Evolutionary conservation across 2,113 vertebrate genomes (phyloP).

Genomic region (Campylomormyrus tamandua): DNA sequence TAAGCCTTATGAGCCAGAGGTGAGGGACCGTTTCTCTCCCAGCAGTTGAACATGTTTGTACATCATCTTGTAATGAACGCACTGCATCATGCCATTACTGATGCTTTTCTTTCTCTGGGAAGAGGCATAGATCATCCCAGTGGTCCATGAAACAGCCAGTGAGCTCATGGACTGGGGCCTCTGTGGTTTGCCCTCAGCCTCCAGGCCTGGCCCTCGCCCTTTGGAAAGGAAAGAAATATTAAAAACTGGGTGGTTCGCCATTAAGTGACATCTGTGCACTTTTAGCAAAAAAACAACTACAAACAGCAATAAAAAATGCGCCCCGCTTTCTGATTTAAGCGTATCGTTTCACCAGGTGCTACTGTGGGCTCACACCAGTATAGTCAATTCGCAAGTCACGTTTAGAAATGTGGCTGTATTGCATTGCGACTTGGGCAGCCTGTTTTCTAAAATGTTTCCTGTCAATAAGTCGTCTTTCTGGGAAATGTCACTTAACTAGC

Average conservation of each 20-base stretch:
- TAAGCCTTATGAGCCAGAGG: not conserved
- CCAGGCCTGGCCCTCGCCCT: not conserved
- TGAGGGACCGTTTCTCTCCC: not conserved
- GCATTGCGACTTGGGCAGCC: not conserved
- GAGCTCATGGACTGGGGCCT: constrained; percentile 44
- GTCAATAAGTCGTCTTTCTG: not conserved
- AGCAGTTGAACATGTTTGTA: constrained; percentile 5
- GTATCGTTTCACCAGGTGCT: not conserved
- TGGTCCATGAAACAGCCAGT: constrained; percentile 39
- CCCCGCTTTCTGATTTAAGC: not conserved
- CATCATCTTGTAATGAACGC: constrained; percentile 45
- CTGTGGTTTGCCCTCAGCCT: not conserved
- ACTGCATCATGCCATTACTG: constrained; percentile 39
- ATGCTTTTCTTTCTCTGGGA: constrained; percentile 57
- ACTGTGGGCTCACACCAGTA: not conserved
- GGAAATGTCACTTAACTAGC: not conserved
- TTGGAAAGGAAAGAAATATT: not conserved
- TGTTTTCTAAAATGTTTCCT: not conserved
- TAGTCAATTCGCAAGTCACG: not conserved
- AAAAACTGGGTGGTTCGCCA: not conserved
- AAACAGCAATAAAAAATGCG: not conserved
- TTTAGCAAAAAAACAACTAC: not conserved
- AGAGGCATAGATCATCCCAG: constrained; percentile 47
- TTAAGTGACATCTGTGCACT: not conserved
- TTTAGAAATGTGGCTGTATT: not conserved